Percentiles rank a stretch among this genome's conserved stretches.
Conservation (phyloP, 2,888 invertebrate species). For the Tenodera sinensis region DNA sequence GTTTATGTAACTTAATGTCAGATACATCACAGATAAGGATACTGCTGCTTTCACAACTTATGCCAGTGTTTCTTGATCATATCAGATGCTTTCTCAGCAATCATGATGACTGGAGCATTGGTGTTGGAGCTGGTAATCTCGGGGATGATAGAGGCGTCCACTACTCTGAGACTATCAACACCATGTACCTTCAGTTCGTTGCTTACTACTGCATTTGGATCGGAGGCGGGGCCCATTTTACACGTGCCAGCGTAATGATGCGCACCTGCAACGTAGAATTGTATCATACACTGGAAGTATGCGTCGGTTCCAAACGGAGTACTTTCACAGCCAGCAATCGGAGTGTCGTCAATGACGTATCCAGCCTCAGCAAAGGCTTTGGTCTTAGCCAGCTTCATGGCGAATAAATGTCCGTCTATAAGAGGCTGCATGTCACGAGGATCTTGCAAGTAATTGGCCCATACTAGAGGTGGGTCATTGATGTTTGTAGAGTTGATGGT, state of each 20-base stretch:
- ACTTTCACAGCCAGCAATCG: constrained; percentile 42
- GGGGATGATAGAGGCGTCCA: constrained; percentile 2
- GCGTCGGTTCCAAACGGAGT: not conserved
- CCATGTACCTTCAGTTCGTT: not conserved
- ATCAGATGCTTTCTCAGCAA: constrained; percentile 52
- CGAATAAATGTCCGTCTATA: constrained; percentile 45
- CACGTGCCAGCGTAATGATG: constrained; percentile 4
- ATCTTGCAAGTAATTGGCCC: constrained; percentile 63
- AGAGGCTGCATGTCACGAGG: constrained; percentile 40
- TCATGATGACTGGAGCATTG: constrained; percentile 2
- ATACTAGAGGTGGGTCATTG: constrained; percentile 67
- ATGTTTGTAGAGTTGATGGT: constrained; percentile 67
- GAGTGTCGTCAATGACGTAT: constrained; percentile 34
- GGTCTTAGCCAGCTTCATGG: constrained; percentile 32
- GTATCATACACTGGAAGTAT: not conserved
- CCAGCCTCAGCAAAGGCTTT: constrained; percentile 37
- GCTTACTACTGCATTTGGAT: constrained; percentile 18
- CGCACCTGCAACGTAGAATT: not conserved
- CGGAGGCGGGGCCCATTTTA: constrained; percentile 2
- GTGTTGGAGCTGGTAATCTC: not conserved
- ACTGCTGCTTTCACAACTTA: not conserved
- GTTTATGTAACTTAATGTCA: not conserved
- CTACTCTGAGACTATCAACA: not conserved
- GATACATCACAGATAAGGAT: not conserved
- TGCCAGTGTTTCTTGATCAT: constrained; percentile 53